Conservation (phyloP, 2,888 invertebrate species). For the Platycheirus albimanus region DNA sequence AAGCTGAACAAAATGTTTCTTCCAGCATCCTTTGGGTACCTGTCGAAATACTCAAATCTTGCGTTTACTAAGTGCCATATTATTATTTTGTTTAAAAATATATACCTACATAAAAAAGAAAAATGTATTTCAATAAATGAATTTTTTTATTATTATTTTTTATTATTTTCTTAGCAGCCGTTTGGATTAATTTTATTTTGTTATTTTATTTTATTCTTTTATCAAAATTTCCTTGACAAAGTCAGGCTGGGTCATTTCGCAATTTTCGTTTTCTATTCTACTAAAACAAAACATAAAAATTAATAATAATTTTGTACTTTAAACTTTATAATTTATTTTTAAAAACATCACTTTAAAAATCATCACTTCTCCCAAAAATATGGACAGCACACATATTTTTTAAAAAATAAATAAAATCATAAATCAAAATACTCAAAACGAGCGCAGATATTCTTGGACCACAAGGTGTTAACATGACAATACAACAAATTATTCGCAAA, state of each 20-base stretch:
- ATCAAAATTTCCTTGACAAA: slow-evolving; percentile 63
- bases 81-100: slow-evolving; percentile 54
- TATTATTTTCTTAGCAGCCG: slow-evolving; percentile 24
- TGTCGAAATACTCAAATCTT: slow-evolving; percentile 59
- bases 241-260: slow-evolving; percentile 75
- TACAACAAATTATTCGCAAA: slow-evolving; percentile 73
- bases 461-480: slow-evolving; percentile 77
- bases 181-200: slow-evolving; percentile 10
- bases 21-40: slow-evolving; percentile 68
- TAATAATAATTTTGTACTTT: slow-evolving; percentile 37
- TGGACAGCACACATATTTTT: slow-evolving; percentile 22
- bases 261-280: slow-evolving; percentile 63
- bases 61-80: slow-evolving; percentile 66
- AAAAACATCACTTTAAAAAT: slow-evolving; percentile 49
- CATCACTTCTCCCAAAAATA: slow-evolving; percentile 56
- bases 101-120: neutral
- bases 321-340: slow-evolving; percentile 34
- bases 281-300: slow-evolving; percentile 7
- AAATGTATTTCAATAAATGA: slow-evolving; percentile 57
- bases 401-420: neutral
- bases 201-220: slow-evolving; percentile 31
- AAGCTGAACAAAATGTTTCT: slow-evolving; percentile 59
- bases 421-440: slow-evolving; percentile 52
- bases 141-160: slow-evolving; percentile 23
- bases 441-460: slow-evolving; percentile 75